phyloP scores from a whole-genome alignment of 2,797 vertebrate genomes.

The Melanotaenia nigrans region DNA sequence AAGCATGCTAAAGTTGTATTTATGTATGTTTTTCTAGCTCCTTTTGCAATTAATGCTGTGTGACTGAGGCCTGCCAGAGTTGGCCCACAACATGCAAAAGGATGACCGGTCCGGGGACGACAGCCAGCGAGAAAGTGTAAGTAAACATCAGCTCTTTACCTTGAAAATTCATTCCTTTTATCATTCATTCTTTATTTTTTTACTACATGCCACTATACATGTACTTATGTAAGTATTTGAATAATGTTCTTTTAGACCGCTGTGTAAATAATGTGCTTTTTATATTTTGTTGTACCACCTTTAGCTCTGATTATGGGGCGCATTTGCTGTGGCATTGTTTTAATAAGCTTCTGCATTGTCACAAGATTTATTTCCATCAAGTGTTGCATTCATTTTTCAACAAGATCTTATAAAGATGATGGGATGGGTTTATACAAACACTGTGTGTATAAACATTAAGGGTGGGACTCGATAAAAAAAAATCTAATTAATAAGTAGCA shows the following conservation, averaged over 20 bases:
- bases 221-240: background rate
- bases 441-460: background rate
- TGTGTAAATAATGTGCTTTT: background rate
- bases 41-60: slow-evolving; percentile 29
- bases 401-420: background rate
- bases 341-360: background rate
- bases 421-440: background rate
- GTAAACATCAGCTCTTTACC: slow-evolving; percentile 24
- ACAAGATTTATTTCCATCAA: background rate
- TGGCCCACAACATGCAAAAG: slow-evolving; percentile 77
- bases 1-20: slow-evolving; percentile 10
- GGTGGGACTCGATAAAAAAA: too few species aligned
- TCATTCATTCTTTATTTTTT: background rate
- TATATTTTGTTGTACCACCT: background rate
- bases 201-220: background rate
- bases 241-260: background rate
- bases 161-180: background rate
- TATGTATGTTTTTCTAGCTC: slow-evolving; percentile 5
- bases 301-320: too few species aligned
- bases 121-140: slow-evolving; percentile 71
- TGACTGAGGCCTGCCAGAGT: slow-evolving; percentile 51
- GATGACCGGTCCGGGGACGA: slow-evolving; percentile 73
- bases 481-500: too few species aligned
- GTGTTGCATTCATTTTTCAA: background rate
- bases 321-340: background rate